phyloP scores from a whole-genome alignment of 2,113 vertebrate genomes.

The Peromyscus californicus region DNA sequence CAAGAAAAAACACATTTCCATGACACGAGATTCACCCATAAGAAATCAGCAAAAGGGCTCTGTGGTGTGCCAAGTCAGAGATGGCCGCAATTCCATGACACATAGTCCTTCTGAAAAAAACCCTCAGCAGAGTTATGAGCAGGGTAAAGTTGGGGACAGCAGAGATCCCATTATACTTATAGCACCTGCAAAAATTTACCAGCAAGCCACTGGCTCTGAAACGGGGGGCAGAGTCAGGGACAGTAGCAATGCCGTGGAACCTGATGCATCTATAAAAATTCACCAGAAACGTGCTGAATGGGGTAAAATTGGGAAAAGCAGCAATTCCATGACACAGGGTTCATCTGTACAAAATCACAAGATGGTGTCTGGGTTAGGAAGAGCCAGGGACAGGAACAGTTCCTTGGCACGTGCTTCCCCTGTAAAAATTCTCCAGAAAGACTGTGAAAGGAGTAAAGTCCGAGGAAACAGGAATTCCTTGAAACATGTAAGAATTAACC shows the following conservation, averaged over 20 bases:
- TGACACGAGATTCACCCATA: fast-evolving
- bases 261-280: fast-evolving
- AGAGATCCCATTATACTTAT: not conserved
- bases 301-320: not conserved
- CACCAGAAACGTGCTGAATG: not conserved
- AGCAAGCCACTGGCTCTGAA: not conserved
- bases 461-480: not conserved
- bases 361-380: not conserved
- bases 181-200: not conserved
- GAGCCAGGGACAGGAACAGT: not conserved
- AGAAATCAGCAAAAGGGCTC: conserved; percentile 11
- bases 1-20: not conserved
- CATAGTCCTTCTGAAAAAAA: not conserved
- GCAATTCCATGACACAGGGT: not conserved
- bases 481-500: not conserved
- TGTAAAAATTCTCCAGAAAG: conserved; percentile 15
- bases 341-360: not conserved
- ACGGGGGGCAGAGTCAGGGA: not conserved
- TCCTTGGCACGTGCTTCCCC: not conserved
- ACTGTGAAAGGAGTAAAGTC: not conserved
- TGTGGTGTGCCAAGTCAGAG: not conserved
- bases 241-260: not conserved
- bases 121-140: not conserved
- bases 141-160: not conserved
- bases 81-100: not conserved